Base-by-base conservation (phyloP, 2,797 vertebrate species). In the Hybognathus amarus region DNA sequence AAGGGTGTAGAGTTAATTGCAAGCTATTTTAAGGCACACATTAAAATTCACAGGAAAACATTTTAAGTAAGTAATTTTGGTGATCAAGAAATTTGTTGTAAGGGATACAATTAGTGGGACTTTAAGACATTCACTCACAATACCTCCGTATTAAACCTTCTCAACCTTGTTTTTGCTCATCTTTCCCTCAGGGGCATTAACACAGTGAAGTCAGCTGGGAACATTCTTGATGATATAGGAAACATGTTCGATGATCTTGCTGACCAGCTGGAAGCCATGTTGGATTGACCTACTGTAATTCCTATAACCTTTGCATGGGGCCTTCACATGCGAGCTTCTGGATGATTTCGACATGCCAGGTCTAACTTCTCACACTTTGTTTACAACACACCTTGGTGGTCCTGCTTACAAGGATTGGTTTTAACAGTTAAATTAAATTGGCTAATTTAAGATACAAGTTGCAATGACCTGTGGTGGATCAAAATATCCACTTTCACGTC, bases 241-340 rank as follows among this genome's bases (percentile, higher is more conserved):
- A 99, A 97, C 93, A 99, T 99, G 98, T 99, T 99, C 0, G 97
- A 99, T 0, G 97, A 98, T 93, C 94, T 99, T 81, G 98, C 98
- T 0, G 96, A 99, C 92, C 98, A 99, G 92, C 94, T 99, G 92
- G 97, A 99, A 0, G 98, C 98, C 80, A 99, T 99, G 98, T 91
- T 99, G 95, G 98, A 99, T 85, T 99, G 91, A 99, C 66, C 67
- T 33, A 36, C 45, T 78, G 75, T 45, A 68, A 38, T 61, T 42
- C 59, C 38, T 47, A 20, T 63, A 75, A 40, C 36, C 17, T 56
- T 70, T 56, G 54, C 11, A 30, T n/a, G 20, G 12, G 56, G 33
- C 76, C 61, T 86, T 83, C 36, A 40, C 42, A 7, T 22, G 36
- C 17, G 9, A 79, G 5, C 6, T 38, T 82, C 33, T 75, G 40